phyloP scores from a whole-genome alignment of 2,113 vertebrate genomes.

The Tretioscincus oriximinensis region DNA sequence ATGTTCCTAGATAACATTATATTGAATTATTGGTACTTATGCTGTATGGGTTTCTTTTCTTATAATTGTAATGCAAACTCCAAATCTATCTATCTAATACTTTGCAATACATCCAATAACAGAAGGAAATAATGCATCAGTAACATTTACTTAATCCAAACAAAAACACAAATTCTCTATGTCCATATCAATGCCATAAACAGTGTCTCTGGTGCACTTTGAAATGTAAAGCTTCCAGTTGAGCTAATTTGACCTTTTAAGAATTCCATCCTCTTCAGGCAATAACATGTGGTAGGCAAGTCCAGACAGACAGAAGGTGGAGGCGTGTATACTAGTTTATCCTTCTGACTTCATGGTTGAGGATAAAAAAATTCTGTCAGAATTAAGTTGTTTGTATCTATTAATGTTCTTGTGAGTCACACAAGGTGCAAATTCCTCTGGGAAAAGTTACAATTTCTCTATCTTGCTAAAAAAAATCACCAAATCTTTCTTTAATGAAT shows the following conservation, averaged over 20 bases:
- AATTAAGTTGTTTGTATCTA: constrained; percentile 11
- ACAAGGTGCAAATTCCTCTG: constrained; percentile 1
- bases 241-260: constrained; percentile 24
- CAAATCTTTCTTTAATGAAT: neutral
- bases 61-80: too few species aligned
- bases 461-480: neutral
- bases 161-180: too few species aligned
- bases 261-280: neutral
- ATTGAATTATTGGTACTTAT: neutral
- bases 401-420: constrained; percentile 4
- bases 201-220: neutral
- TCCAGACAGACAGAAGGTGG: constrained; percentile 25
- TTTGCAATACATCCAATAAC: too few species aligned
- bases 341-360: neutral
- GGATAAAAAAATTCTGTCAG: constrained; percentile 10
- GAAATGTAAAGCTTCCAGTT: constrained; percentile 4
- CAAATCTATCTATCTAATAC: too few species aligned
- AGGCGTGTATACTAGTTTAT: constrained; percentile 10
- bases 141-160: too few species aligned
- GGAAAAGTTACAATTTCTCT: neutral
- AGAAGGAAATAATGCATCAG: too few species aligned
- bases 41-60: neutral
- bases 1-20: neutral
- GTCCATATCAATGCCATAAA: neutral
- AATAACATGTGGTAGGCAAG: constrained; percentile 27